phyloP scores from a whole-genome alignment of 2,113 vertebrate genomes.

The Notechis scutatus region DNA sequence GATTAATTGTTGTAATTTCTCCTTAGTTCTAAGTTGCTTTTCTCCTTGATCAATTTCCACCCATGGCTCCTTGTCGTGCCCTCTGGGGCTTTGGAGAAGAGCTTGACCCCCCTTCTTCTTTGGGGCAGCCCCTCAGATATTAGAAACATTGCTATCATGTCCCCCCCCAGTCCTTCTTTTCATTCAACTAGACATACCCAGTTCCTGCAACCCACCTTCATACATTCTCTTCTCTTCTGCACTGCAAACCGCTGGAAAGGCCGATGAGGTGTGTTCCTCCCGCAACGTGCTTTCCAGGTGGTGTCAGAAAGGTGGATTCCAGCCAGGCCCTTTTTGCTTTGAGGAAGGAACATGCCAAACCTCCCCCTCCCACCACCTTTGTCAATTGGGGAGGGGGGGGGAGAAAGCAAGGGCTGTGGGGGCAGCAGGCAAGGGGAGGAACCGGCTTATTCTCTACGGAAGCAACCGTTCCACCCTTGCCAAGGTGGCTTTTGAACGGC shows the following conservation, averaged over 20 bases:
- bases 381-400: neutral
- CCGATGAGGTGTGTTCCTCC: neutral
- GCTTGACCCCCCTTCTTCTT: too few species aligned
- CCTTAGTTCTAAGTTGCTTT: too few species aligned
- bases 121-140: too few species aligned
- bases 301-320: neutral
- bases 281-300: neutral
- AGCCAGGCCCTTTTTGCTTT: constrained; percentile 33
- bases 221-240: too few species aligned
- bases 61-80: too few species aligned
- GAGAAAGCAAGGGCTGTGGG: constrained; percentile 20
- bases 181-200: too few species aligned
- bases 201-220: too few species aligned
- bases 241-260: neutral
- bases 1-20: too few species aligned
- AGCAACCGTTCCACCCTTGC: neutral
- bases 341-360: neutral
- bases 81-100: too few species aligned
- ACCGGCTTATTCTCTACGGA: neutral
- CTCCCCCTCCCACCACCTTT: neutral
- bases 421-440: constrained; percentile 15
- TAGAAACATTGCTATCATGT: too few species aligned
- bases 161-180: too few species aligned
- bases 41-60: too few species aligned
- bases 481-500: constrained; percentile 48